Conservation (phyloP, 2,797 vertebrate species). For the Onychomys torridus region DNA sequence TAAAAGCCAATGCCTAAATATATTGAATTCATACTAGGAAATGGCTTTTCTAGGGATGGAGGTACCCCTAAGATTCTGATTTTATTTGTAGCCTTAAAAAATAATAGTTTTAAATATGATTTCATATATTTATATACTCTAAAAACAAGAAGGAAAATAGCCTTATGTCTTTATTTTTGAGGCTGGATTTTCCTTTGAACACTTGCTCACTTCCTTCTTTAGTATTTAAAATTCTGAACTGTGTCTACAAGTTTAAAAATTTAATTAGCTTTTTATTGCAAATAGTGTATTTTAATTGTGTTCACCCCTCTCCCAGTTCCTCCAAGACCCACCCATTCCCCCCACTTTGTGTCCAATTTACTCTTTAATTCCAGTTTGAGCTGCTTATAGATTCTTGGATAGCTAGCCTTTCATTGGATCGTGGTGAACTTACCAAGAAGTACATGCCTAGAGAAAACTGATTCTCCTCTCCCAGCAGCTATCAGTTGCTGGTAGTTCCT, state of each 20-base stretch:
- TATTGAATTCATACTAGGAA: background rate
- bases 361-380: background rate
- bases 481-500: background rate
- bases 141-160: conserved; percentile 49
- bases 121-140: background rate
- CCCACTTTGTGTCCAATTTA: background rate
- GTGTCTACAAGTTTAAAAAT: background rate
- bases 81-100: conserved; percentile 55
- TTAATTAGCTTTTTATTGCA: background rate
- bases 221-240: background rate
- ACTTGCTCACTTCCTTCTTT: background rate
- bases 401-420: background rate
- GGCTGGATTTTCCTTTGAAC: conserved; percentile 14
- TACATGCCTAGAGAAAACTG: too few relatives aligned
- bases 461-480: background rate
- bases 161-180: background rate
- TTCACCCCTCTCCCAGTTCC: background rate
- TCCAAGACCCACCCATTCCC: background rate
- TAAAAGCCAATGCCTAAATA: conserved; percentile 4
- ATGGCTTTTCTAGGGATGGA: background rate
- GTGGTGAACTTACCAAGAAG: background rate
- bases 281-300: background rate
- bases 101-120: background rate
- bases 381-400: background rate
- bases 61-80: background rate